phyloP scores from a whole-genome alignment of 2,888 invertebrate genomes.

The Hypselothyrea guttata region DNA sequence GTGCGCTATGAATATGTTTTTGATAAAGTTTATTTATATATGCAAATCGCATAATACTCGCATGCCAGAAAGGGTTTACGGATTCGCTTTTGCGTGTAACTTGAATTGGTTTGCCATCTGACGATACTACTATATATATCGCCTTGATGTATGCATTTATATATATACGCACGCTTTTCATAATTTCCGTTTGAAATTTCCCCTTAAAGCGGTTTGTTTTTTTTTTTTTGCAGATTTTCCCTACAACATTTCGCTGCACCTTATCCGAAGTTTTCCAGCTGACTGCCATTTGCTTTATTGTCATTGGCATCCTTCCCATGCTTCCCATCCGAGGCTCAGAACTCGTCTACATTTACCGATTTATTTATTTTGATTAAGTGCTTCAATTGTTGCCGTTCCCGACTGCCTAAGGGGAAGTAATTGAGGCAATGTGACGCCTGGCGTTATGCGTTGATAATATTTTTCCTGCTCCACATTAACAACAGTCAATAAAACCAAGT shows the following conservation, averaged over 20 bases:
- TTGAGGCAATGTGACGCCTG: conserved; percentile 42
- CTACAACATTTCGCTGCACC: conserved; percentile 32
- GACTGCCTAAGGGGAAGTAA: conserved; percentile 33
- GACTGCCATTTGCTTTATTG: conserved; percentile 54
- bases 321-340: conserved; percentile 18
- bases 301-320: conserved; percentile 44
- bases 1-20: conserved; percentile 67
- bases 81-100: conserved; percentile 26
- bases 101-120: conserved; percentile 45
- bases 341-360: conserved; percentile 42
- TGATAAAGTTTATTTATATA: conserved; percentile 71
- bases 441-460: conserved; percentile 35
- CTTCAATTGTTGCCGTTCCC: conserved; percentile 30
- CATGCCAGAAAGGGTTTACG: conserved; percentile 34
- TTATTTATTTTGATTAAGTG: conserved; percentile 58
- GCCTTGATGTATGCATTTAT: conserved; percentile 5
- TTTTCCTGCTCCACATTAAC: conserved; percentile 20
- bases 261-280: conserved; percentile 65
- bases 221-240: conserved; percentile 14
- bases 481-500: conserved; percentile 24
- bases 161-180: conserved; percentile 9
- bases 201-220: conserved; percentile 32
- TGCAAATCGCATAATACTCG: conserved; percentile 60
- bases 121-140: conserved; percentile 4
- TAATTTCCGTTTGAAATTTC: conserved; percentile 63